Base-by-base conservation (phyloP, 2,888 invertebrate species). In the Calameuta filiformis region DNA sequence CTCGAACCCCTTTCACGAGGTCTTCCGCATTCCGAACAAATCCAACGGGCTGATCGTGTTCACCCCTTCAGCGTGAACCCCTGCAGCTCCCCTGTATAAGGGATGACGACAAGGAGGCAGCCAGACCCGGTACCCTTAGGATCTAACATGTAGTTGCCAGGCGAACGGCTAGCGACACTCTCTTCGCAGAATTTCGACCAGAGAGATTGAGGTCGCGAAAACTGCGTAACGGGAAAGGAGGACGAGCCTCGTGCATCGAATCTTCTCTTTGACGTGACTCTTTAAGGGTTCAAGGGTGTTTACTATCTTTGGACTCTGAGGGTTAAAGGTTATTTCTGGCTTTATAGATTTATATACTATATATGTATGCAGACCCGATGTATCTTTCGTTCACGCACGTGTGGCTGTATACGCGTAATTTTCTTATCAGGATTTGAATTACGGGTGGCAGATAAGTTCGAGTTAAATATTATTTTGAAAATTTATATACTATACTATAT, bases 11-110 rank as follows among this genome's bases (percentile, higher is more conserved):
- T 15, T 15, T 68, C 37, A 15, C 74, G 68, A 69, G 37, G 56
- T 75, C 74, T 56, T 75, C 77, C 40, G 73, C 79, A 73, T 73
- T 77, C 75, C 77, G 35, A 76, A 76, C 69, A 56, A 56, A 56
- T 56, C 56, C 56, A 6, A 56, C 56, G 56, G 15, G 56, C 56
- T 56, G 56, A 56, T 56, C 23, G 56, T 9, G 56, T 56, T 56
- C 56, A 23, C 56, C 56, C 56, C 56, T 56, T 23, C 2, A 23
- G 56, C 56, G 56, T 0, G 23, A 56, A 56, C 56, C 56, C 56
- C 56, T 56, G 23, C 56, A 56, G 56, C 9, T 23, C 23, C 9
- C 23, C 56, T 9, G 23, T 56, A 23, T 9, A 56, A 56, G 56
- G 56, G 56, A 23, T 56, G 23, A 56, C 23, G 56, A 6, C 9